A percentile compares a stretch with the other conserved stretches of the same genome.
phyloP scores from a whole-genome alignment of 2,888 invertebrate genomes.

The Synanthedon andrenaeformis region DNA sequence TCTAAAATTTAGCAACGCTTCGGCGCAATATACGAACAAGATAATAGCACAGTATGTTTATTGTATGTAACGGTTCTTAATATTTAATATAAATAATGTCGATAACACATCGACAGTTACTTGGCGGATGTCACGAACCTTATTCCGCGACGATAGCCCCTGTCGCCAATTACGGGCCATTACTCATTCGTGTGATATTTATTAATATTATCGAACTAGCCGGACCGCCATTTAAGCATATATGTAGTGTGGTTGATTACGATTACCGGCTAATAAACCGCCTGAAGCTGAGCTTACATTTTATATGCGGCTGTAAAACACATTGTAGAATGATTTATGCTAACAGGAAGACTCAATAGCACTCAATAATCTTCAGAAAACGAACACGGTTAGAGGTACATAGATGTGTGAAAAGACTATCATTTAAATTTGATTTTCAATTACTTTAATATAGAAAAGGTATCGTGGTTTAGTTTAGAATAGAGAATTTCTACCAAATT shows the following conservation, averaged over 20 bases:
- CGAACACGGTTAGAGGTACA: too few species aligned
- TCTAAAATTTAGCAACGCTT: constrained; percentile 30
- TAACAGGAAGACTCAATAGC: background rate
- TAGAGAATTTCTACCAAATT: too few species aligned
- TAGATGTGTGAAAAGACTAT: too few species aligned
- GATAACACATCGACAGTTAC: constrained; percentile 42
- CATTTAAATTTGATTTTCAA: too few species aligned
- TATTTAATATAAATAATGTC: constrained; percentile 3
- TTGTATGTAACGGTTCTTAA: background rate
- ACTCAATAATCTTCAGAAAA: background rate
- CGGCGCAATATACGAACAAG: constrained; percentile 16
- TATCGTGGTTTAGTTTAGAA: too few species aligned
- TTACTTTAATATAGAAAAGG: too few species aligned
- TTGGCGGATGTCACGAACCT: constrained; percentile 60
- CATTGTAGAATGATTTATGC: background rate
- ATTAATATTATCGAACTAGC: constrained; percentile 25
- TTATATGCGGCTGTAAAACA: background rate
- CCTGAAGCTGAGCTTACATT: background rate
- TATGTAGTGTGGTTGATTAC: background rate
- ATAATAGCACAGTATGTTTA: background rate
- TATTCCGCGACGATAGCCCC: constrained; percentile 53
- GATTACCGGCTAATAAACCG: constrained; percentile 1
- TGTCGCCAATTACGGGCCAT: constrained; percentile 59
- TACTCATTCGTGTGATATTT: constrained; percentile 55
- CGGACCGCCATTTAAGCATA: background rate